Base-by-base conservation (phyloP, 2,113 vertebrate species). In the Hylia prasina region DNA sequence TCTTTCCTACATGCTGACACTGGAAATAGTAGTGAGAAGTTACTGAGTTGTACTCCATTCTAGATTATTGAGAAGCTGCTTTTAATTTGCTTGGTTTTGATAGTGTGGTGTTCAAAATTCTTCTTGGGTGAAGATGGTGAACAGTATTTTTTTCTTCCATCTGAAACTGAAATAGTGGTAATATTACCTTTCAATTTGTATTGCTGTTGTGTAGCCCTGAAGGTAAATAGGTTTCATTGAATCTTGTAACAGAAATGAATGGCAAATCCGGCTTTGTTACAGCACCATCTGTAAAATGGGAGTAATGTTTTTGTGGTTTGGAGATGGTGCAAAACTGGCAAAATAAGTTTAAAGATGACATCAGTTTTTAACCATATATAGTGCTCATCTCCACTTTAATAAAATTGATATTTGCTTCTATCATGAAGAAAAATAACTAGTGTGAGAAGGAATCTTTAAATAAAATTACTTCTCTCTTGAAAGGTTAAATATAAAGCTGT, bases 31-130 rank as follows among this genome's bases (percentile, higher is more conserved):
- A 60, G 31, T 86, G 94, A 96, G 68, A 89, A 93, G 35, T 68
- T 87, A 69, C 24, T 57, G 68, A 86, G 40, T 96, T 65, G 76
- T 70, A 89, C 39, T 40, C 94, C 69, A 88, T 91, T 97, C 69
- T 79, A 72, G 35, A 27, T 89, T 80, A 75, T 77, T 81, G 48
- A 71, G 68, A 95, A 93, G n/a, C 64, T 89, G 56, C 42, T 89
- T 92, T 96, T 45, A 82, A 48, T 85, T 80, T 8, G 19, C 18
- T 72, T 86, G n/a, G 12, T 93, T 86, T 56, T 88, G 77, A 73
- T 73, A 64, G 39, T 83, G 69, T 27, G 17, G 28, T 92, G 30
- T 76, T 96, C 35, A 75, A 58, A 93, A 53, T 75, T 78, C 31
- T 76, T 33, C 3, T 50, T n/a, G 66, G 63, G 47, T 42, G 63